Evolutionary conservation across 1,140 invertebrate genomes (phyloP).

Genomic region (Andrena cerasifolii): DNA sequence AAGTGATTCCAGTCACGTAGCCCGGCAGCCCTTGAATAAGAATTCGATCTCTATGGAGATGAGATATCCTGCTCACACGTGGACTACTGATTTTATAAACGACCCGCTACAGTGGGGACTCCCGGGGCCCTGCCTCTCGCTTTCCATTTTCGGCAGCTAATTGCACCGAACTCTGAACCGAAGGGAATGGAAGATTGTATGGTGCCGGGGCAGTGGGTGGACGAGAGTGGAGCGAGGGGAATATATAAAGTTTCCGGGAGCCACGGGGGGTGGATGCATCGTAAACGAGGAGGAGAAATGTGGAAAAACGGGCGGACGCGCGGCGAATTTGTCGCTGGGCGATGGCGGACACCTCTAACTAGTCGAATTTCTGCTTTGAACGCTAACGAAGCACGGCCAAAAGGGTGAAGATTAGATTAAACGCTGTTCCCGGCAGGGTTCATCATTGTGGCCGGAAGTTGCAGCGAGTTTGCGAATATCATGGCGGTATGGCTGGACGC

Average conservation of each 20-base stretch:
- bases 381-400: conserved; percentile 22
- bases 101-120: not conserved
- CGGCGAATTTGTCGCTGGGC: not conserved
- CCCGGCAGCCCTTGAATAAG: conserved; percentile 42
- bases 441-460: conserved; percentile 28
- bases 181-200: too few species aligned
- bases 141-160: not conserved
- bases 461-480: conserved; percentile 30
- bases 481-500: not conserved
- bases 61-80: conserved; percentile 23
- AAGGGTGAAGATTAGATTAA: conserved; percentile 44
- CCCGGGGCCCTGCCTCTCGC: not conserved
- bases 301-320: not conserved
- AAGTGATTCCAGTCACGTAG: conserved; percentile 50
- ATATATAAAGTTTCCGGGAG: too few species aligned
- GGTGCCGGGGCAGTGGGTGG: too few species aligned
- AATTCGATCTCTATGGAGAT: conserved; percentile 56
- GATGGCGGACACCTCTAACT: not conserved
- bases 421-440: conserved; percentile 3
- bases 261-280: too few species aligned
- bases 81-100: conserved; percentile 44
- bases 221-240: too few species aligned
- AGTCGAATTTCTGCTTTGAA: conserved; percentile 10
- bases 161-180: not conserved
- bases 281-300: too few species aligned